Base-by-base conservation (phyloP, 2,113 vertebrate species). In the Nothocercus julius region DNA sequence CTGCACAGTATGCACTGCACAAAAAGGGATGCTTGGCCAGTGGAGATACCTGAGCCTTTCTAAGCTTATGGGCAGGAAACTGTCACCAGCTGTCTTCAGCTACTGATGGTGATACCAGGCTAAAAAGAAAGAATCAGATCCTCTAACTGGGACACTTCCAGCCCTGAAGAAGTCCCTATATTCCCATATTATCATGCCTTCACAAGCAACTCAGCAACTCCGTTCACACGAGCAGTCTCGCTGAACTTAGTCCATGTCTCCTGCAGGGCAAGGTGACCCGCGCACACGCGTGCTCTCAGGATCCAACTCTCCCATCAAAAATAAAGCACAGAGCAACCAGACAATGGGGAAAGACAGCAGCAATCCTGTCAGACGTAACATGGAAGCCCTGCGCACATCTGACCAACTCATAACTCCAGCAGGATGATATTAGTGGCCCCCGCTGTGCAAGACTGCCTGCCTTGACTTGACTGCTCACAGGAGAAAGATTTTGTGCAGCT, bases 181-280 rank as follows among this genome's bases (percentile, higher is more conserved):
- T 38, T 36, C 21, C 25, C 0, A 0, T 45, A 28, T 38, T 30
- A n/a, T 28, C 28, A 64, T 11, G 45, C 22, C 38, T 62, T 11
- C 28, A 66, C 1, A 1, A n/a, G 34, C 1, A 1, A 30, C n/a
- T 3, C 38, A 8, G 9, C 1, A 1, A 8, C 25, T 90, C 0
- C 0, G 15, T 20, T 85, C 34, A 14, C 13, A 11, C 28, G n/a
- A 47, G 20, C n/a, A 21, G 19, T 68, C 30, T n/a, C 22, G 22
- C 30, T 47, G 44, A 34, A 30, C 5, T 45, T 30, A 34, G 14
- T 0, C 0, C 16, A 13, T 3, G 3, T 16, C 28, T 76, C 19
- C 38, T 1, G 0, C 59, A 67, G 62, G 34, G 19, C 10, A 47
- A 42, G 36, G 27, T 11, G 87, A 53, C 11, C 66, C 49, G 36